These are phyloP conservation scores for Sarcophaga caerulescens DNA, from an alignment of 2,888 invertebrate genomes.

Conservation along the genomic window DNA sequence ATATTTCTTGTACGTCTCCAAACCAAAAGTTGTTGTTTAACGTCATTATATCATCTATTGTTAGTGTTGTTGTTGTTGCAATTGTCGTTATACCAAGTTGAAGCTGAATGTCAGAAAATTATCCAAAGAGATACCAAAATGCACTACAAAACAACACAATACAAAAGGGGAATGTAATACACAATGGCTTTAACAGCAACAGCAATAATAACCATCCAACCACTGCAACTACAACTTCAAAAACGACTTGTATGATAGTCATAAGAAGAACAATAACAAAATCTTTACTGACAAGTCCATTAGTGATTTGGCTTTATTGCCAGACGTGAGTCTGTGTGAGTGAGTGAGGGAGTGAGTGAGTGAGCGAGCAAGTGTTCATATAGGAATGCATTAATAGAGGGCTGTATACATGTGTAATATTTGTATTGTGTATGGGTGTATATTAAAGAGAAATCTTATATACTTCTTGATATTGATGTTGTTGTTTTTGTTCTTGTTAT, in stretches of 20 bases:
- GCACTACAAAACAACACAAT: not conserved
- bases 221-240: not conserved
- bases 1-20: not conserved
- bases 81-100: not conserved
- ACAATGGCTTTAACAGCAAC: not conserved
- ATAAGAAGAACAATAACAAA: slow-evolving; percentile 41
- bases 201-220: not conserved
- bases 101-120: slow-evolving; percentile 21
- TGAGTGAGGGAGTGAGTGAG: not conserved
- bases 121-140: slow-evolving; percentile 8
- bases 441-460: not conserved
- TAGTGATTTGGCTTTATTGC: slow-evolving; percentile 56
- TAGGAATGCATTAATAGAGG: not conserved
- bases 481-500: not conserved
- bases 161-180: not conserved
- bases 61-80: not conserved
- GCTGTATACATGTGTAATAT: not conserved
- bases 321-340: not conserved
- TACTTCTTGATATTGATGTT: not conserved
- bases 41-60: not conserved
- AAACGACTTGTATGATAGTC: not conserved
- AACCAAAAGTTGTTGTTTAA: not conserved
- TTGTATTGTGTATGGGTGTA: not conserved
- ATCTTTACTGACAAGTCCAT: slow-evolving; percentile 66
- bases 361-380: not conserved